Base-by-base conservation (phyloP, 2,797 vertebrate species). In the Sandelia bainsii region DNA sequence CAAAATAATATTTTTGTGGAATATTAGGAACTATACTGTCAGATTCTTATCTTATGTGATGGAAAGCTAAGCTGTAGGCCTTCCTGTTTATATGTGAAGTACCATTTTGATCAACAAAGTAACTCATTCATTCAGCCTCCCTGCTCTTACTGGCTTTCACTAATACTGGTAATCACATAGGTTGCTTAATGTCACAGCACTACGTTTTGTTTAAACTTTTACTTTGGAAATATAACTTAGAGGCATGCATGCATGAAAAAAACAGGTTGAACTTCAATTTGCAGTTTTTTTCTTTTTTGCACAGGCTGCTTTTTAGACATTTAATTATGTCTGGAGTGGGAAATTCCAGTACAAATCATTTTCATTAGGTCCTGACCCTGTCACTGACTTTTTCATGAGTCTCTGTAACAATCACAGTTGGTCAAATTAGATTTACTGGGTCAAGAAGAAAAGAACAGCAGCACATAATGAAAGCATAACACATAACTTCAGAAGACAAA, bases 381-480 rank as follows among this genome's bases (percentile, higher is more conserved):
- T 54, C 68, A 65, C 27, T 68, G 84, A 82, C 72, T 80, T 79
- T 82, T 81, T 78, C 85, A 79, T 1, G 10, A 62, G 66, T 72
- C 60, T 77, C 59, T 80, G 62, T 48, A 72, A 82, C 61, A 85
- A 78, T 82, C 80, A 77, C 59, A 84, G 58, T 73, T 62, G 69
- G 67, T 80, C 75, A 81, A 75, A 88, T 81, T 72, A 87, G 52
- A 87, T 87, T 84, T 83, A 79, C 51, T 67, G 68, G 44, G 77
- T 80, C 75, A 69, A 70, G 71, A 68, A 78, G 77, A 86, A 80
- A 85, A 44, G 63, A 83, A 73, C 58, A 82, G 63, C 72, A 54
- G 54, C 58, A 45, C 48, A 72, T 77, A 73, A 86, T 77, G 72
- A 78, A 79, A 82, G 53, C 65, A 59, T 12, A 60, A 57, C 34